Percentiles rank a stretch among this genome's conserved stretches.
phyloP scores from a whole-genome alignment of 1,140 invertebrate genomes.

The Brachionus rotundiformis region DNA sequence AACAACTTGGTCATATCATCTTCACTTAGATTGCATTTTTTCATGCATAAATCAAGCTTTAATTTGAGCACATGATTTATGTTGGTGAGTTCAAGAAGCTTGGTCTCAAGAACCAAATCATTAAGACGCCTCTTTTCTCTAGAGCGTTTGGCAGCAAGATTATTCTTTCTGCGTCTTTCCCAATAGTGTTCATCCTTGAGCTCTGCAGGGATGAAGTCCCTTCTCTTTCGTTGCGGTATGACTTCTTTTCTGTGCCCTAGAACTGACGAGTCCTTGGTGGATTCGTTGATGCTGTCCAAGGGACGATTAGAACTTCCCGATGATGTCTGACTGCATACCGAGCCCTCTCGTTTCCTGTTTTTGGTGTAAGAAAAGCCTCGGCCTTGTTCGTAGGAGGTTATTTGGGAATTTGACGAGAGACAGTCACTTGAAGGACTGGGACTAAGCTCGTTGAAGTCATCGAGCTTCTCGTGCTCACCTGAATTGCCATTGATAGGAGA shows the following conservation, averaged over 20 bases:
- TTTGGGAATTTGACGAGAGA: slow-evolving; percentile 33
- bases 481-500: neutral
- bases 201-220: slow-evolving; percentile 83
- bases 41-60: slow-evolving; percentile 37
- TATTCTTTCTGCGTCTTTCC: slow-evolving; percentile 89
- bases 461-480: slow-evolving; percentile 11
- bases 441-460: slow-evolving; percentile 28
- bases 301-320: neutral
- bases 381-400: neutral
- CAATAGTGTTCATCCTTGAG: slow-evolving; percentile 97
- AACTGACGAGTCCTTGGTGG: neutral
- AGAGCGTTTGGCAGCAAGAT: slow-evolving; percentile 90
- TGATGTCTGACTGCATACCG: neutral
- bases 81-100: slow-evolving; percentile 45
- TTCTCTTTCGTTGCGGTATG: slow-evolving; percentile 44
- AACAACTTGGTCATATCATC: slow-evolving; percentile 31
- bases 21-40: slow-evolving; percentile 21
- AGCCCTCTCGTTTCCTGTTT: slow-evolving; percentile 9
- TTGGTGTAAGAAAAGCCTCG: neutral
- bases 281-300: neutral
- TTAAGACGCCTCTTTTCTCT: slow-evolving; percentile 91
- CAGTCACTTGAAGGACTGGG: slow-evolving; percentile 41
- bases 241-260: slow-evolving; percentile 39
- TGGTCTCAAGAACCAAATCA: slow-evolving; percentile 72
- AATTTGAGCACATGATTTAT: slow-evolving; percentile 30